Percentiles rank a stretch among this genome's conserved stretches.
Conservation (phyloP, 1,140 invertebrate genomes). For the Macrosteles quadrilineatus region DNA sequence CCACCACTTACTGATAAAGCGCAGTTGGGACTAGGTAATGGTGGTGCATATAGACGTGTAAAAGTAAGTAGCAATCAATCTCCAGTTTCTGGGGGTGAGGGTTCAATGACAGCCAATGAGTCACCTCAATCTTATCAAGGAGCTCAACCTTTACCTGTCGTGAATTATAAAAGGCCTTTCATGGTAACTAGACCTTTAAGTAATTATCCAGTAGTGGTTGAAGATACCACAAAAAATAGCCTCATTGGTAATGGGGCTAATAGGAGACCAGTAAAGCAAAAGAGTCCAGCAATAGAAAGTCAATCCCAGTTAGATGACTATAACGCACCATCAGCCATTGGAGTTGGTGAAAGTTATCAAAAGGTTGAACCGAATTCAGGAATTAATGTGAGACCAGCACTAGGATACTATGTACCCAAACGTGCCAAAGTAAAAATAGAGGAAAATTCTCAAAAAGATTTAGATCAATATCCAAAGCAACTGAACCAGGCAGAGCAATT, state of each 20-base stretch:
- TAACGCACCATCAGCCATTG: not conserved
- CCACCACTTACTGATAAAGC: not conserved
- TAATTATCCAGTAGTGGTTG: not conserved
- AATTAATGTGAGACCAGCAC: slow-evolving; percentile 17
- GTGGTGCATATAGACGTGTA: not conserved
- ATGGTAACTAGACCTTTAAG: not conserved
- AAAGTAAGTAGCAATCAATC: not conserved
- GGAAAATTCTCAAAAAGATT: not conserved
- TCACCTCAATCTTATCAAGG: not conserved
- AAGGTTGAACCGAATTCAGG: slow-evolving; percentile 5
- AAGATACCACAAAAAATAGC: slow-evolving; percentile 12
- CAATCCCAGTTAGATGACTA: not conserved
- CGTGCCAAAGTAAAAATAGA: slow-evolving; percentile 25
- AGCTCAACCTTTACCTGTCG: not conserved
- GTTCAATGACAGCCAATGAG: not conserved
- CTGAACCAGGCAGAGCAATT: slow-evolving; percentile 3
- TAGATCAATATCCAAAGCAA: slow-evolving; percentile 20
- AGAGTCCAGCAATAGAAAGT: not conserved
- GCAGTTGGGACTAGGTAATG: not conserved
- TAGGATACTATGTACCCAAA: slow-evolving; percentile 10
- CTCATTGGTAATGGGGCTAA: not conserved
- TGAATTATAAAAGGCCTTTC: not conserved
- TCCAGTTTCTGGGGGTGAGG: not conserved
- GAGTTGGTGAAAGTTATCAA: not conserved
- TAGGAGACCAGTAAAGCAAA: slow-evolving; percentile 26